Base-by-base conservation (phyloP, 2,113 vertebrate species). In the Saguinus midas region DNA sequence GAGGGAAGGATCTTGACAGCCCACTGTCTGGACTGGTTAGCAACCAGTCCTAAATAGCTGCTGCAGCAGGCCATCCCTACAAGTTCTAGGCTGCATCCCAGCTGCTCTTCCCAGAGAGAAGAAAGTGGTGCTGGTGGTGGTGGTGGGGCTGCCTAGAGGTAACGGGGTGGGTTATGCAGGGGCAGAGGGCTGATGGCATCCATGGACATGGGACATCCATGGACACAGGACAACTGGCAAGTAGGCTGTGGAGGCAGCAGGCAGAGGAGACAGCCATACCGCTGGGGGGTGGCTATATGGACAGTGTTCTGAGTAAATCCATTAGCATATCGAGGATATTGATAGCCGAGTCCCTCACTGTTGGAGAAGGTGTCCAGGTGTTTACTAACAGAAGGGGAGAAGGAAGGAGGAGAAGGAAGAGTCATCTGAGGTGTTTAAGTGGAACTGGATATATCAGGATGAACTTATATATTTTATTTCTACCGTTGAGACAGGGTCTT, bases 21-120 rank as follows among this genome's bases (percentile, higher is more conserved):
- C 18, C 7, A 1, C 0, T 29, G 40, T 12, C 8, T 18, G 29
- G 82, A 20, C 37, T 1, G 0, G 27, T 9, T 3, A 0, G 8
- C n/a, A 11, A 37, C 9, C 5, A 37, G 70, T 12, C 50, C 55
- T 23, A 23, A 45, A 48, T 1, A 23, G 11, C 25, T 37, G 52
- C 82, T 3, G 58, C 8, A 45, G 64, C 29, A 48, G 85, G 70
- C 52, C 29, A 2, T 43, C 16, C 66, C n/a, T 6, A 3, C 1
- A 3, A 11, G 32, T n/a, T 58, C 40, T 17, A 58, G 43, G 68
- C 82, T 43, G 32, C 1, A 29, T 4, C 64, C 55, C 40, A 12
- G n/a, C 43, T 23, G n/a, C 43, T n/a, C 18, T 32, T 43, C 35
- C 40, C 32, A 13, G 13, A 3, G 43, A 12, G 73, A 18, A 66